Conservation (phyloP, 2,888 invertebrate species). For the Eupelmus urozonus region DNA sequence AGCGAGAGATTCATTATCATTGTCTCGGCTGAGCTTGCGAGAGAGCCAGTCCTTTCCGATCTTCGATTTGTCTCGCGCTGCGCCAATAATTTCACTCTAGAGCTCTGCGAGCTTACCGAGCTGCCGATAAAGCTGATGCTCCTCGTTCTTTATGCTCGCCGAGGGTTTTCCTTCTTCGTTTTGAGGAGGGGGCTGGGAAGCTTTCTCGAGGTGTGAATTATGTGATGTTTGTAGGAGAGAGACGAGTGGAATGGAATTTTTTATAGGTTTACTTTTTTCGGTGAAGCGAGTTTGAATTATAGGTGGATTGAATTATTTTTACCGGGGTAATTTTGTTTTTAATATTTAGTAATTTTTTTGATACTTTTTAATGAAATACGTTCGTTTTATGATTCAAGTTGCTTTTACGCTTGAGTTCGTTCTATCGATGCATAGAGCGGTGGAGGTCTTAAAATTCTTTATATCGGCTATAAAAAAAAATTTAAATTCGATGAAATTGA, state of each 20-base stretch:
- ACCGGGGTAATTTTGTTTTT: neutral
- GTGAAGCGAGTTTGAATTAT: no score
- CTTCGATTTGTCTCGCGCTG: conserved; percentile 11
- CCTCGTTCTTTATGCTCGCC: no score
- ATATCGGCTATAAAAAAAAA: conserved; percentile 6
- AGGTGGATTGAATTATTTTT: no score
- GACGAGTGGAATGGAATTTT: no score
- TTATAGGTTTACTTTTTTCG: no score
- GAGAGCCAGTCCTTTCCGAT: conserved; percentile 17
- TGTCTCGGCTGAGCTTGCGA: neutral
- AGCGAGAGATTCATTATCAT: conserved; percentile 12
- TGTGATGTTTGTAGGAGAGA: no score
- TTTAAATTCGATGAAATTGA: neutral
- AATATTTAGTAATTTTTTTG: no score
- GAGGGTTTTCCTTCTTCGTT: no score
- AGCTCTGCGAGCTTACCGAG: neutral
- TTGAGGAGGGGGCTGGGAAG: neutral
- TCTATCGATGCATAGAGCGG: neutral
- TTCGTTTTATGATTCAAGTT: neutral
- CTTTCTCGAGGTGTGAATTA: neutral
- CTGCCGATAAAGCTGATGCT: neutral
- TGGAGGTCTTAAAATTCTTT: neutral
- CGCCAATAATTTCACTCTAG: neutral
- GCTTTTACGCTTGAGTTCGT: neutral
- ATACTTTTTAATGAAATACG: no score